Evolutionary conservation across 2,113 vertebrate species (phyloP).

Genomic region (Paracyprichromis sp.): DNA sequence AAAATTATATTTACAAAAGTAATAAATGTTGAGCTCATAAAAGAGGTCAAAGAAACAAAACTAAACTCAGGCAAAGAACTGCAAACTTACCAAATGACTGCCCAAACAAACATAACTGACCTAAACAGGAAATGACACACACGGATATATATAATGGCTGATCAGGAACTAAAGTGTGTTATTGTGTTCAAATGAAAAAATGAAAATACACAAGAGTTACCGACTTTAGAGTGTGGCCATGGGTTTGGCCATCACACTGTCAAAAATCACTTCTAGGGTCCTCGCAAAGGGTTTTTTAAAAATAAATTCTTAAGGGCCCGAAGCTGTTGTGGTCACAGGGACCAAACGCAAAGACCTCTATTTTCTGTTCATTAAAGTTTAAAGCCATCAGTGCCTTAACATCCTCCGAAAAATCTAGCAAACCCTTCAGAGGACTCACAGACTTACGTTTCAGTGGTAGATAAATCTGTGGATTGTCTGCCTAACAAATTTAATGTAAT

Average conservation of each 20-base stretch:
- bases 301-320: background rate
- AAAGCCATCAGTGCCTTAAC: background rate
- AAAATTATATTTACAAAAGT: background rate
- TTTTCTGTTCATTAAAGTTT: background rate
- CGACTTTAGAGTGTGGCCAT: background rate
- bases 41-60: background rate
- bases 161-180: background rate
- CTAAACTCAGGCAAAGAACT: background rate
- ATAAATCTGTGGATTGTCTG: background rate
- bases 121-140: background rate
- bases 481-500: background rate
- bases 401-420: background rate
- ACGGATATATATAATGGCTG: background rate
- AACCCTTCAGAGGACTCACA: fast-evolving
- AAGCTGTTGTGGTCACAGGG: background rate
- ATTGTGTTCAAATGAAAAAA: background rate
- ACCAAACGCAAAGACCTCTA: background rate
- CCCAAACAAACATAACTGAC: background rate
- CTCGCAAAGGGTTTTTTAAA: background rate
- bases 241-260: background rate
- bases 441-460: background rate
- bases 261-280: background rate
- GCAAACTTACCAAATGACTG: background rate
- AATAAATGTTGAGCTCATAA: background rate
- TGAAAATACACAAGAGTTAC: background rate